Evolutionary conservation across 2,797 vertebrate species (phyloP), one percentile per base, ranked within the genome.

Genomic region (Mico argentatus): DNA sequence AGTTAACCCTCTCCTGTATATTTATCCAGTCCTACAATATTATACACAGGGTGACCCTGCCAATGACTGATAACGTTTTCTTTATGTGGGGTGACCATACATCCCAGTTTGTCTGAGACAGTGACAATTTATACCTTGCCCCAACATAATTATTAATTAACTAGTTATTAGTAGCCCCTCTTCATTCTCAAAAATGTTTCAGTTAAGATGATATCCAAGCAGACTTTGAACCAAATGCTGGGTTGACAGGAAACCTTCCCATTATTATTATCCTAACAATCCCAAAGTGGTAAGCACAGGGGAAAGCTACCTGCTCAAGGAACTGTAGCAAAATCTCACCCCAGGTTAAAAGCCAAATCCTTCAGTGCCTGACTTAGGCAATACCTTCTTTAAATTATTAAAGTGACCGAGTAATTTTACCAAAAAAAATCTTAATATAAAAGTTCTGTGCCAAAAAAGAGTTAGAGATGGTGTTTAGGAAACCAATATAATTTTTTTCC

Each of bases 381-480:
- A 48, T 88, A 44, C 59, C 7, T 39, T 80, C 36, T 75, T 27
- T 64, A 70, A 91, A n/a, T 64, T 67, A 12, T 57, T 70, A 80
- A 4, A 50, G 20, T 50, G 20, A 70, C 61, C n/a, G 19, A 80
- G 27, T 36, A 41, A 91, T 85, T 92, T 52, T 67, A 91, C 17
- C 17, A 10, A 39, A 30, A 30, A 82, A 92, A 2, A 1, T 46
- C 7, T 90, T 76, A 41, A 50, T 67, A 50, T 84, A 50, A 82
- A 96, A 89, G 10, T 50, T 92, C 52, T 86, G 3, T 72, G 20
- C n/a, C 20, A 67, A 91, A 96, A 92, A 82, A 46, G 46, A 90
- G 82, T 61, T 75, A 67, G 17, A 76, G 14, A 17, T 44, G 52
- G 0, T 33, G 44, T 80, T 88, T 33, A 80, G 30, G 19, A 89